Conservation (phyloP, 2,113 vertebrate genomes). For the Amblyornis subalaris region DNA sequence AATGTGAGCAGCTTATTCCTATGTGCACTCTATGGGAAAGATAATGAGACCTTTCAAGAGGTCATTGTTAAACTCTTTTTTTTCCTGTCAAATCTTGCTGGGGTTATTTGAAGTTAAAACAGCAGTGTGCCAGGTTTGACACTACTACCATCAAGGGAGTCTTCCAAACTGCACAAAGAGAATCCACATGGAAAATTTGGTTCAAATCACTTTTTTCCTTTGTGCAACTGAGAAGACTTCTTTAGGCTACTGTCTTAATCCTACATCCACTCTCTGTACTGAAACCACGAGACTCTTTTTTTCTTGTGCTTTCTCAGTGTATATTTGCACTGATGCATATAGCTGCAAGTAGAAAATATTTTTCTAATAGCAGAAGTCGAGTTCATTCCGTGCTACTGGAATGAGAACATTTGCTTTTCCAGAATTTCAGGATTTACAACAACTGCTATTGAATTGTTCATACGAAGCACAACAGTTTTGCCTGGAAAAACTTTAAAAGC, state of each 20-base stretch:
- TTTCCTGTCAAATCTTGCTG: neutral
- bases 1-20: neutral
- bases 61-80: neutral
- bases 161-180: neutral
- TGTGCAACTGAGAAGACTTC: neutral
- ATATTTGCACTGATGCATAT: neutral
- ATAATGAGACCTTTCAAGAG: neutral
- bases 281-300: neutral
- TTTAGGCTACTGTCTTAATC: neutral
- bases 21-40: neutral
- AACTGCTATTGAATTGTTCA: neutral
- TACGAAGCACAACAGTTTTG: neutral
- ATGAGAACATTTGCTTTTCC: neutral
- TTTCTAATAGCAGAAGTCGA: neutral
- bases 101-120: neutral
- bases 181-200: neutral
- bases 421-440: neutral
- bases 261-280: neutral
- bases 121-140: neutral
- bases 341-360: neutral
- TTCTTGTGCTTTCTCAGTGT: neutral
- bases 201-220: neutral
- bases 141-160: neutral
- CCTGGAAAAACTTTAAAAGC: neutral
- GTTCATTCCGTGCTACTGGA: neutral